Base-by-base conservation (phyloP, 2,797 vertebrate species). In the Gymnothorax javanicus region DNA sequence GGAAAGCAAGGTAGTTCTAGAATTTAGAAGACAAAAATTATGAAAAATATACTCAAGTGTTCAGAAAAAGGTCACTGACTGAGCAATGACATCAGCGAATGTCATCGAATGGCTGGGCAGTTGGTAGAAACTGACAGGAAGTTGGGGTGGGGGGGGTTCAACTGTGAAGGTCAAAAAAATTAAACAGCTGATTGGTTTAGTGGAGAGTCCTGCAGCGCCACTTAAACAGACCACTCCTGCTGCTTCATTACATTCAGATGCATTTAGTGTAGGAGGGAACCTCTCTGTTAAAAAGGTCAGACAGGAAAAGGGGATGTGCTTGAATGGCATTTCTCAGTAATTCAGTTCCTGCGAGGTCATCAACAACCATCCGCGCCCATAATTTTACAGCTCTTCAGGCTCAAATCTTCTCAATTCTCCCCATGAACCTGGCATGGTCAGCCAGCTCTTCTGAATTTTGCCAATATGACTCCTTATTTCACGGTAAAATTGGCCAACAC, bases 191-290 rank as follows among this genome's bases (percentile, higher is more conserved):
- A 94, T 93, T 92, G 86, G 89, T 92, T 94, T 92, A 89, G 91
- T 83, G 73, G 87, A 86, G 83, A 90, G 89, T 54, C 87, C 86
- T 90, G 91, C 87, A 88, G 90, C 89, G 92, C 89, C 90, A 86
- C 79, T 52, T 83, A 27, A 81, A 17, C 52, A 20, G 86, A 79
- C 60, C 79, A 90, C 91, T 93, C 93, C 94, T 89, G 91, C 93
- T 94, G 94, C 88, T 95, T 93, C 91, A 91, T 92, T 94, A 91
- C 92, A 92, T 91, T 92, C 90, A 90, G 90, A 87, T 89, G 92
- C 90, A 79, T 87, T 89, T 81, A 89, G 89, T 84, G 69, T 87
- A 87, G 87, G 89, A 75, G 75, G 59, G 73, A 67, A 17, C 7
- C 85, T 56, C 25, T 7, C 59, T 6, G 59, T 64, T 83, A 86